Evolutionary conservation across 2,113 vertebrate species (phyloP).

Genomic region (Ammodytes marinus): DNA sequence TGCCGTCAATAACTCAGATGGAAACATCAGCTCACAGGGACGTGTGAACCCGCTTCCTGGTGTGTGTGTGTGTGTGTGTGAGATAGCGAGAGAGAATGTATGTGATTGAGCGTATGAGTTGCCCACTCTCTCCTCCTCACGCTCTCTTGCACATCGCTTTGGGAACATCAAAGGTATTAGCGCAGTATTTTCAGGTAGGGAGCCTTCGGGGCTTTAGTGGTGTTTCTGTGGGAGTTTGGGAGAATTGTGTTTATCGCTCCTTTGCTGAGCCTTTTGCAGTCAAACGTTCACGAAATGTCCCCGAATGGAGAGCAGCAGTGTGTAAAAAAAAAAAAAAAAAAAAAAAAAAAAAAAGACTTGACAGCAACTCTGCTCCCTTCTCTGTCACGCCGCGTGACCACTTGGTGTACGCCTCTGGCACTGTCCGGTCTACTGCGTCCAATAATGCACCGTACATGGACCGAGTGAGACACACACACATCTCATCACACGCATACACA

Average conservation of each 20-base stretch:
- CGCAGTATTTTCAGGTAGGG: constrained; percentile 65
- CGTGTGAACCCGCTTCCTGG: constrained; percentile 22
- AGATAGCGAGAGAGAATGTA: too few species aligned
- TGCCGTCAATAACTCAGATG: constrained; percentile 1
- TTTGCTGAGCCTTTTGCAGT: constrained; percentile 59
- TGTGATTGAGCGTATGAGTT: constrained; percentile 6
- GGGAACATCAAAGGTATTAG: constrained; percentile 75
- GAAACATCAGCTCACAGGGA: constrained; percentile 40
- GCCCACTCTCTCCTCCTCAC: constrained; percentile 2
- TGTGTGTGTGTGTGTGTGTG: not conserved
- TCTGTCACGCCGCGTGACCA: constrained; percentile 74
- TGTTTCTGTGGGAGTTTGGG: constrained; percentile 65
- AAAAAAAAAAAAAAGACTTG: constrained; percentile 66
- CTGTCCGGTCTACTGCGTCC: constrained; percentile 75
- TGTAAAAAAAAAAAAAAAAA: constrained; percentile 70
- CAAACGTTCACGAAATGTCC: constrained; percentile 65
- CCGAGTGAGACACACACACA: constrained; percentile 40
- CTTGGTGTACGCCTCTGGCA: constrained; percentile 76
- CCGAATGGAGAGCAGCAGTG: constrained; percentile 71
- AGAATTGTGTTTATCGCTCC: constrained; percentile 70
- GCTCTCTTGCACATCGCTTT: constrained; percentile 59
- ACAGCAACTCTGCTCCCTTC: constrained; percentile 76
- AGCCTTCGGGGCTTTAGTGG: constrained; percentile 67
- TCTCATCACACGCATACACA: constrained; percentile 3
- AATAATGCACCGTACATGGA: constrained; percentile 73